These are phyloP conservation scores for Pristionchus arcanus DNA, from an alignment of 2,888 invertebrate species.

Conservation along the genomic window DNA sequence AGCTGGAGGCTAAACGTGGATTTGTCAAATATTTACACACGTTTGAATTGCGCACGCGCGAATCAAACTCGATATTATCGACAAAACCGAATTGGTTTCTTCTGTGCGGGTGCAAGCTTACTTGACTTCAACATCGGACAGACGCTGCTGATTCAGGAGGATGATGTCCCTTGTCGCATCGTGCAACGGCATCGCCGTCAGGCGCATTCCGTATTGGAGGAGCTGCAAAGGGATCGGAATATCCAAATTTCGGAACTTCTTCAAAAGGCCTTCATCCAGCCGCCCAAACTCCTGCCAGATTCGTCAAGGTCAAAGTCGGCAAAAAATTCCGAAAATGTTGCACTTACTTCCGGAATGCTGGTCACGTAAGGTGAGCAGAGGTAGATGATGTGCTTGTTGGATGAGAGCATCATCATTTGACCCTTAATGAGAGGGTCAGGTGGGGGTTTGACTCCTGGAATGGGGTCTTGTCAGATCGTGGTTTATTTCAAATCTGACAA, in stretches of 20 bases:
- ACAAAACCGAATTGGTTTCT: no score
- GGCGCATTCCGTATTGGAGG: conserved; percentile 62
- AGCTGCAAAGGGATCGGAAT: conserved; percentile 50
- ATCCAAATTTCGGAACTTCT: no score
- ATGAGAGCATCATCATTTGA: conserved; percentile 54
- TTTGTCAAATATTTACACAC: no score
- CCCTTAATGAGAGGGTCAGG: conserved; percentile 47
- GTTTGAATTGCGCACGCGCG: no score
- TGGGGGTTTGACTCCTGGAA: background rate
- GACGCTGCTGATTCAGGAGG: conserved; percentile 73
- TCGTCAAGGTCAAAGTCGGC: no score
- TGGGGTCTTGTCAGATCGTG: background rate
- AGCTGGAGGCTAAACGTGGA: conserved; percentile 67
- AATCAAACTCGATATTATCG: no score
- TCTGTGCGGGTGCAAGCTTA: no score
- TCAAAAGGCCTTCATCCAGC: no score
- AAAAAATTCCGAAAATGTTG: background rate
- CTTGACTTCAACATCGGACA: conserved; percentile 74
- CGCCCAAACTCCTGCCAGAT: no score
- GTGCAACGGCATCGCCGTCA: conserved; percentile 75
- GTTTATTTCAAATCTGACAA: background rate
- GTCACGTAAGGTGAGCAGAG: conserved; percentile 78
- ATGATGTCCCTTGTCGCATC: conserved; percentile 76
- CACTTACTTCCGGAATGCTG: conserved; percentile 71
- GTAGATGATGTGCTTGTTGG: conserved; percentile 60